These are phyloP conservation scores for Tricholaema leucomelas DNA, from an alignment of 2,113 vertebrate genomes.

Conservation along the genomic window DNA sequence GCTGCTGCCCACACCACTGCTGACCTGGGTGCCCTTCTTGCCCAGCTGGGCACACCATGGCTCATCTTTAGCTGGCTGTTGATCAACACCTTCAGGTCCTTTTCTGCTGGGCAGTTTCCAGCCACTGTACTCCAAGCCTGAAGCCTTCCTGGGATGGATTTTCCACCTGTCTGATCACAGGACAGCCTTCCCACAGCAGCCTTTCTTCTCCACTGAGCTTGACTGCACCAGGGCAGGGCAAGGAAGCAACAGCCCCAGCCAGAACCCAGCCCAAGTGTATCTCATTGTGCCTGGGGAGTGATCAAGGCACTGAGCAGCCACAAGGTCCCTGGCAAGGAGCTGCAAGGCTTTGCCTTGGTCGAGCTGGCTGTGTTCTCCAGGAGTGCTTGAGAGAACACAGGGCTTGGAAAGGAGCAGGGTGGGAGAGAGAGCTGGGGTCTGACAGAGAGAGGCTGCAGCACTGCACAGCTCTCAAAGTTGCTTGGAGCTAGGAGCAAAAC, in stretches of 20 bases:
- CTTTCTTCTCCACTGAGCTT: fast-evolving
- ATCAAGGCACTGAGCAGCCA: background rate
- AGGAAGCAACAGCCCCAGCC: background rate
- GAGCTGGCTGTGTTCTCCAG: background rate
- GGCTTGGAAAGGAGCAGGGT: background rate
- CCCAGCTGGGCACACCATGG: too few species aligned
- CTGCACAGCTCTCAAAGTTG: background rate
- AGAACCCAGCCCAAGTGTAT: background rate
- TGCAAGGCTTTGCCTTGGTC: background rate
- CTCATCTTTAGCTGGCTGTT: too few species aligned
- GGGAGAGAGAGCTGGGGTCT: background rate
- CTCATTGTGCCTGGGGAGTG: fast-evolving
- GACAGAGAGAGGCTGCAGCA: background rate
- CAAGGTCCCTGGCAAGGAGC: background rate
- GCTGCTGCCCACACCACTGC: too few species aligned
- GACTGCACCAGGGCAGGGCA: background rate
- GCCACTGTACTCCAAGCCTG: too few species aligned
- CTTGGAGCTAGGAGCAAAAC: background rate
- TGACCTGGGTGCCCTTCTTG: too few species aligned
- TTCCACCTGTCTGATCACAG: background rate
- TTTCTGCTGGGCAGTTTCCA: too few species aligned
- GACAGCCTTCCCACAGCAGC: fast-evolving
- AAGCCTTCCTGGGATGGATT: too few species aligned
- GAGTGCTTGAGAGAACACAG: background rate
- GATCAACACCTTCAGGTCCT: too few species aligned